Evolutionary conservation across 2,797 vertebrate species (phyloP).

Genomic region (Anguilla megastoma): DNA sequence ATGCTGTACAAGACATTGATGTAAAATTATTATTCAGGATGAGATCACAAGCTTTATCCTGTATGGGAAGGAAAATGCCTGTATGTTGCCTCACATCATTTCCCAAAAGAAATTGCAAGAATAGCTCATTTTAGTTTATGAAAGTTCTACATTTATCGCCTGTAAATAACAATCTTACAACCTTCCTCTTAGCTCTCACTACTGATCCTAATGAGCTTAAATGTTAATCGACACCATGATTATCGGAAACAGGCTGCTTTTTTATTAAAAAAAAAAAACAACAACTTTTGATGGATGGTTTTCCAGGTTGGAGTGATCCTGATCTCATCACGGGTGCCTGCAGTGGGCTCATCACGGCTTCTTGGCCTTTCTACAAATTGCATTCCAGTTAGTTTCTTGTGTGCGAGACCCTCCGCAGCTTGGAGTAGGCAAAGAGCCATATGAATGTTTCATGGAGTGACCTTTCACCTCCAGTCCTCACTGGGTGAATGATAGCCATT

Average conservation of each 20-base stretch:
- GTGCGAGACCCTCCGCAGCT: neutral
- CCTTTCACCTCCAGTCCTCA: conserved; percentile 8
- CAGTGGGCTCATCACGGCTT: neutral
- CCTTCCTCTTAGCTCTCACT: neutral
- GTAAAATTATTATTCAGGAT: neutral
- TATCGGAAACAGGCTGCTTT: neutral
- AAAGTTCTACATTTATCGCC: neutral
- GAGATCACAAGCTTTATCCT: no score
- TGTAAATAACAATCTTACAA: neutral
- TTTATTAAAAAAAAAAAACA: neutral
- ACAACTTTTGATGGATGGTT: neutral
- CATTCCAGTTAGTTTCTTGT: neutral
- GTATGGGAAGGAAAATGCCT: no score
- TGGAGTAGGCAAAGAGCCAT: neutral
- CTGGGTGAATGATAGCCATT: neutral
- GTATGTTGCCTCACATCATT: no score
- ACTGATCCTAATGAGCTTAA: neutral
- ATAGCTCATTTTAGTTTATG: neutral
- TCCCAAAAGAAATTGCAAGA: no score
- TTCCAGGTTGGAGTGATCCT: neutral
- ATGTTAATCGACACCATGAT: neutral
- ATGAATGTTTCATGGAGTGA: neutral
- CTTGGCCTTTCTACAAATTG: neutral
- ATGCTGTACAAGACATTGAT: neutral
- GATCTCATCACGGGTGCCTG: neutral